A percentile compares a stretch with the other conserved stretches of the same genome.
phyloP scores from a whole-genome alignment of 2,113 vertebrate genomes.

The Burhinus oedicnemus region DNA sequence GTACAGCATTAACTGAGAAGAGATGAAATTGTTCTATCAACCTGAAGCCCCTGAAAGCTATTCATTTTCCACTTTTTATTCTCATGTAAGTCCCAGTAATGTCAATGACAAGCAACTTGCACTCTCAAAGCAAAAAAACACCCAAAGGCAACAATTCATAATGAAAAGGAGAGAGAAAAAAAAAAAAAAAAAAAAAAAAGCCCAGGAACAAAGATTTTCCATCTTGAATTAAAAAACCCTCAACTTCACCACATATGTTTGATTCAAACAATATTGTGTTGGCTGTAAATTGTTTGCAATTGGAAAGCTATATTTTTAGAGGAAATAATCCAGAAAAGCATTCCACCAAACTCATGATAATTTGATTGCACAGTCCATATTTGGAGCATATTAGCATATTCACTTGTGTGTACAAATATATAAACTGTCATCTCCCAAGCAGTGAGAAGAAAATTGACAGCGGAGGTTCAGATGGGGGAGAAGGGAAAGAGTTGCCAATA shows the following conservation, averaged over 20 bases:
- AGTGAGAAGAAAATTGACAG: constrained; percentile 30
- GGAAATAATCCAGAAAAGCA: constrained; percentile 35
- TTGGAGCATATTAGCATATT: constrained; percentile 54
- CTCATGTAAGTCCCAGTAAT: neutral
- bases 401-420: constrained; percentile 42
- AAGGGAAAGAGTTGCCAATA: constrained; percentile 17
- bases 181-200: neutral
- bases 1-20: constrained; percentile 56
- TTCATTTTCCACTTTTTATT: constrained; percentile 39
- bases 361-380: constrained; percentile 53
- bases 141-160: constrained; percentile 34
- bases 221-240: neutral
- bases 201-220: neutral
- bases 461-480: neutral
- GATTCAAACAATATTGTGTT: constrained; percentile 41
- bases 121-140: constrained; percentile 25
- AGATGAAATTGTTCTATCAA: constrained; percentile 42
- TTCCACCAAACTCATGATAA: constrained; percentile 47
- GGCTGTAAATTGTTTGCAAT: constrained; percentile 49
- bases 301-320: constrained; percentile 47
- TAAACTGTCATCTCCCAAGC: constrained; percentile 42
- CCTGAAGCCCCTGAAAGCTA: constrained; percentile 30
- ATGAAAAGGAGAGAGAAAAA: neutral
- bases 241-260: neutral
- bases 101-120: neutral